Evolutionary conservation across 2,888 invertebrate genomes (phyloP), one percentile per base, ranked within the genome.

Genomic region (Hipparchia semele): DNA sequence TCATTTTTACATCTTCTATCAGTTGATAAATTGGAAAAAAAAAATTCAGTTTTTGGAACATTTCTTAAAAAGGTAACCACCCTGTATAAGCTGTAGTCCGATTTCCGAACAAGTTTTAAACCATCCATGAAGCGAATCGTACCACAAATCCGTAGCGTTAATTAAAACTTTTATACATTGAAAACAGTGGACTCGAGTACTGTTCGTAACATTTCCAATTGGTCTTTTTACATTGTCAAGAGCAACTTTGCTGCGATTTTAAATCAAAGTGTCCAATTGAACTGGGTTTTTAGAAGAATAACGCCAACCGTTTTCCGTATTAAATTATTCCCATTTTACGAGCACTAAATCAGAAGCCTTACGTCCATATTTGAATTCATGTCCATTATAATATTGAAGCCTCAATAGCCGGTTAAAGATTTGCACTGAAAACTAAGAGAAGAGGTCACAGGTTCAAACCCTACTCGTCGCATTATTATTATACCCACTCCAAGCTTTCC

Each of bases 211-310:
- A 46, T 23, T 59, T 49, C 46, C 67, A 54, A 58, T 72, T 67
- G 53, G 68, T 68, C 59, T 75, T 71, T 70, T 73, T 73, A 68
- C 62, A 61, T 69, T 66, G 71, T 67, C 75, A 71, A 75, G 62
- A 62, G 46, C 73, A 73, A 70, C 61, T 75, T 69, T 66, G 49
- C 68, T n/a, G 60, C 51, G 68, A 71, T 69, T 71, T 75, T 71
- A 69, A 75, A 75, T 70, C 66, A 72, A 75, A 75, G 74, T 70
- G 70, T 67, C 70, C 67, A 59, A 59, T 59, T 59, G 68, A 58
- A 68, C 56, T 46, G 59, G 59, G 9, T 59, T 53, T 68, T 59
- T 68, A 59, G 33, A 59, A 68, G 49, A 68, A 68, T 59, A 46
- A 33, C 7, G 68, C 56, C 39, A 12, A 49, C 59, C 64, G 23